A percentile compares a stretch with the other conserved stretches of the same genome.
Evolutionary conservation across 2,888 invertebrate species (phyloP).

Genomic region (Augiades crinisus): DNA sequence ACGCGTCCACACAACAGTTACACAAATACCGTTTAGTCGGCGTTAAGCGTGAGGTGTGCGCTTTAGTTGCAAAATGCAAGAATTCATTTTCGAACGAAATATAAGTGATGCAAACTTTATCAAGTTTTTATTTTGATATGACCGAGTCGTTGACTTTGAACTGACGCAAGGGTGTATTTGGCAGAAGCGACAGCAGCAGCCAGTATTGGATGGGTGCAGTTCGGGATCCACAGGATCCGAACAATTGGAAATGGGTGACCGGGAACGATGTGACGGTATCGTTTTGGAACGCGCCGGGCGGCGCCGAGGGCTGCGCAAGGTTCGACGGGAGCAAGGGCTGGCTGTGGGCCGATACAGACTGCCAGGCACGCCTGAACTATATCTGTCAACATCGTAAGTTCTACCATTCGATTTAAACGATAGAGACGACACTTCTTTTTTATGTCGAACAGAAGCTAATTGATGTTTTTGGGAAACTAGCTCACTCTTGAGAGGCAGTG

Average conservation of each 20-base stretch:
- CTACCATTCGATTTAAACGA: conserved; percentile 15
- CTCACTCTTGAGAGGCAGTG: neutral
- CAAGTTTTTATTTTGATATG: too few relatives aligned
- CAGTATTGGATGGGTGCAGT: conserved; percentile 98
- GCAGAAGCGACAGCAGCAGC: conserved; percentile 92
- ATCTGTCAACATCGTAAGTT: conserved; percentile 96
- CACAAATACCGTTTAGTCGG: conserved; percentile 3
- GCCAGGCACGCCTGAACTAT: conserved; percentile 90
- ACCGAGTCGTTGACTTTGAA: too few relatives aligned
- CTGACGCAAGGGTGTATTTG: conserved; percentile 27
- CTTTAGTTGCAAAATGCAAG: neutral
- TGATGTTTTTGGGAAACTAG: neutral
- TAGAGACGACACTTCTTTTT: neutral
- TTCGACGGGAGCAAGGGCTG: conserved; percentile 97
- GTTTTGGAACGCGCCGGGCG: conserved; percentile 95
- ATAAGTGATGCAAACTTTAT: too few relatives aligned
- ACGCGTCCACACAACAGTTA: conserved; percentile 9
- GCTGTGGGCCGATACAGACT: conserved; percentile 97
- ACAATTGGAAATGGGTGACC: conserved; percentile 94
- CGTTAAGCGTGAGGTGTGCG: conserved; percentile 1
- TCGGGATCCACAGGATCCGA: conserved; percentile 88
- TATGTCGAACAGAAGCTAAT: too few relatives aligned
- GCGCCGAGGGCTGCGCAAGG: conserved; percentile 91
- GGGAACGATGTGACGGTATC: conserved; percentile 94
- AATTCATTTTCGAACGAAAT: too few relatives aligned